Conservation (phyloP, 1,140 invertebrate species). For the Oscheius sp. region DNA sequence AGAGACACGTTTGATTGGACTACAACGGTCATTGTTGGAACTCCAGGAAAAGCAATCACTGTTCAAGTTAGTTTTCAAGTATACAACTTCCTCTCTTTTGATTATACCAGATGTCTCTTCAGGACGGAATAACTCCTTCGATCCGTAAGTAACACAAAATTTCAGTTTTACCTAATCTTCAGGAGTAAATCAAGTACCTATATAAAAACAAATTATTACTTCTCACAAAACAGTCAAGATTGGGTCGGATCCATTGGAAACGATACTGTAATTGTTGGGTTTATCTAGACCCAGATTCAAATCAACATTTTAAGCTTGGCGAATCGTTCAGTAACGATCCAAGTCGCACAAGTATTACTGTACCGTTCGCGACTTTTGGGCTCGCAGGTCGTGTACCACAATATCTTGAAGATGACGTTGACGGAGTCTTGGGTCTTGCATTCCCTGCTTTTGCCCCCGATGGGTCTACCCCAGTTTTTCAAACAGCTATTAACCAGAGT, state of each 20-base stretch:
- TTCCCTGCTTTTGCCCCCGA: neutral
- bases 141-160: neutral
- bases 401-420: neutral
- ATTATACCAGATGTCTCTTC: neutral
- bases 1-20: neutral
- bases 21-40: neutral
- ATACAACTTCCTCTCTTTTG: constrained; percentile 11
- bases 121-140: neutral
- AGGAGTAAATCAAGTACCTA: too few species aligned
- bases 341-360: neutral
- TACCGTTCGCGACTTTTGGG: neutral
- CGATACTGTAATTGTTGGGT: neutral
- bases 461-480: neutral
- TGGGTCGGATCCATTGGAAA: neutral
- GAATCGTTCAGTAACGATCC: neutral
- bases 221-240: too few species aligned
- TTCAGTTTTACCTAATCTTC: neutral
- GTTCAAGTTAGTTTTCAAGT: neutral
- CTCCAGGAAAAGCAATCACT: neutral
- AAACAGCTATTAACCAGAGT: neutral
- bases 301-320: neutral
- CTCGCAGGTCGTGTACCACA: neutral
- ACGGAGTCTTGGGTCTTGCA: neutral
- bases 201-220: too few species aligned
- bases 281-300: neutral